Base-by-base conservation (phyloP, 2,888 invertebrate species). In the Drosophila hamatofila region DNA sequence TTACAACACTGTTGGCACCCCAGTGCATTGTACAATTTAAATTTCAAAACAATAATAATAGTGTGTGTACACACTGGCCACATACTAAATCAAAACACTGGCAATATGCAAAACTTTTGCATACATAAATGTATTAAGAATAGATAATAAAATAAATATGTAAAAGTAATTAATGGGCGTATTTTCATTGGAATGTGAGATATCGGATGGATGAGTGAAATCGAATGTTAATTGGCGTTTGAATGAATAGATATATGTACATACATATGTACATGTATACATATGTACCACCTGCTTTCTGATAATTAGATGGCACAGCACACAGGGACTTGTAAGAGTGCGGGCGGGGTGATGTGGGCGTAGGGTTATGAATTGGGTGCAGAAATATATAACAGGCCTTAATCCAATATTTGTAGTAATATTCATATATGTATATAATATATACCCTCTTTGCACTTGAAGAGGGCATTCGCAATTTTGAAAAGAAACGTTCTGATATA, bases 161-260 rank as follows among this genome's bases (percentile, higher is more conserved):
- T 39, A 44, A 30, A 27, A 35, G 25, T 48, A 54, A 62, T 62
- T 41, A 72, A 67, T 69, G 80, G 76, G 76, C 75, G 76, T 77
- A 51, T 42, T 57, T 67, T 42, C 42, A 30, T 35, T 44, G 16
- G 42, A 51, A 25, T 41, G 41, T n/a, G 42, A 44, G 21, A 42
- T 55, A 44, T 60, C 52, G 23, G 23, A 23, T 44, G 23, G 27
- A 44, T 58, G 44, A 27, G 35, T 51, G 61, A 8, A 46, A 51
- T n/a, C 11, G 30, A 64, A 61, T 25, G 74, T 72, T 62, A 61
- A 54, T 61, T 14, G 27, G 18, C n/a, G 55, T 3, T 14, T 27
- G 39, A 30, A 25, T 42, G 18, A 21, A 18, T 48, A 44, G 9
- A 12, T 23, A 27, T 21, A 30, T 30, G 46, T 39, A 16, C 16